Conservation (phyloP, 2,113 vertebrate genomes). For the Stictonetta naevosa region DNA sequence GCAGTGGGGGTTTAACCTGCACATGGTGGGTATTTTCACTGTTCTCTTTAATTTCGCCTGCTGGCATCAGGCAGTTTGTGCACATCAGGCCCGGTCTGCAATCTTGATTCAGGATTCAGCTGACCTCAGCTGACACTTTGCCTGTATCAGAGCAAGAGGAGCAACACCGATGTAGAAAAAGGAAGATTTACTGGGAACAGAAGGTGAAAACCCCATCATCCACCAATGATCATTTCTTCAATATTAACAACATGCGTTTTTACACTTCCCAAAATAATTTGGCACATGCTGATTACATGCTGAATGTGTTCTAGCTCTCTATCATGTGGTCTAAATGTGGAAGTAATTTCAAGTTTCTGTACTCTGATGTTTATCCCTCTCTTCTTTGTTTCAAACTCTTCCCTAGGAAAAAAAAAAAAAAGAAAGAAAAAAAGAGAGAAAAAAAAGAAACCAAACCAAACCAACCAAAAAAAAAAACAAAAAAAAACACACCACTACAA, state of each 20-base stretch:
- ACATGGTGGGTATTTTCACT: background rate
- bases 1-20: constrained; percentile 23
- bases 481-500: too few relatives aligned
- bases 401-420: too few relatives aligned
- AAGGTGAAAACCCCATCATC: background rate
- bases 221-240: background rate
- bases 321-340: background rate
- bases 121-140: constrained; percentile 15
- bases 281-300: background rate
- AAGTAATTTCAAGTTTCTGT: constrained; percentile 25
- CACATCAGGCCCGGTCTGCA: background rate
- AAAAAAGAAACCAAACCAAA: background rate
- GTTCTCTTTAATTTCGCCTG: constrained; percentile 4
- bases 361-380: background rate
- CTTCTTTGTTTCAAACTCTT: background rate
- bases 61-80: constrained; percentile 7
- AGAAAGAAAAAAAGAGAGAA: too few relatives aligned
- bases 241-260: background rate
- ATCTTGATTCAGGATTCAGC: background rate
- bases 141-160: background rate
- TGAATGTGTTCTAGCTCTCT: background rate
- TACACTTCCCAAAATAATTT: constrained; percentile 23
- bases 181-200: background rate
- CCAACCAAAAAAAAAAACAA: background rate
- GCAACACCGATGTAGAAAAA: background rate